Evolutionary conservation across 2,888 invertebrate genomes (phyloP).

Genomic region (Rhagonycha fulva): DNA sequence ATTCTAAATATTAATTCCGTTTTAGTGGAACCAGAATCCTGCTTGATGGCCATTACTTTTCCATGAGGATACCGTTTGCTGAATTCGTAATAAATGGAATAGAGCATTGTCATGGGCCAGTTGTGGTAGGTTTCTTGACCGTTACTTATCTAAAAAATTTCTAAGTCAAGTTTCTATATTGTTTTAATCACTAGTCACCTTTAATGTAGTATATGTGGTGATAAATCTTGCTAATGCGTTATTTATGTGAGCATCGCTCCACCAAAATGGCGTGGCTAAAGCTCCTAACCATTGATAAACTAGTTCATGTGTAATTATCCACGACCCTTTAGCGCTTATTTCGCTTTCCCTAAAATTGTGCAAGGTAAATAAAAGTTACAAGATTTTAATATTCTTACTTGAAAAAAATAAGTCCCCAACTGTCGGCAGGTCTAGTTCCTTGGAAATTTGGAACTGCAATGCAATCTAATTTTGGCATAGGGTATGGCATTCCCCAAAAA

Average conservation of each 20-base stretch:
- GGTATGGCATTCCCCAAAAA: constrained; percentile 69
- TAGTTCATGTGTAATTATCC: constrained; percentile 72
- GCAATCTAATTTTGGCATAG: constrained; percentile 70
- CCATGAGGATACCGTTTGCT: constrained; percentile 80
- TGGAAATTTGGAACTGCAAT: constrained; percentile 74
- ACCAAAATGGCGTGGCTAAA: constrained; percentile 75
- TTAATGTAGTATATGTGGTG: constrained; percentile 72
- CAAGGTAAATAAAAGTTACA: not conserved
- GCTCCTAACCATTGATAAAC: constrained; percentile 82
- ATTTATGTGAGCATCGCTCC: constrained; percentile 76
- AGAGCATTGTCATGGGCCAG: constrained; percentile 79
- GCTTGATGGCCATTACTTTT: constrained; percentile 74
- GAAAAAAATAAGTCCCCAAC: constrained; percentile 79
- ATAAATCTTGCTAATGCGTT: constrained; percentile 78
- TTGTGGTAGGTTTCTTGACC: constrained; percentile 77
- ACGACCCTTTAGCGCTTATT: constrained; percentile 65
- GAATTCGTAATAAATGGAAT: constrained; percentile 79
- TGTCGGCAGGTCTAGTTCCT: constrained; percentile 74
- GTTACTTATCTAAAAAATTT: constrained; percentile 63
- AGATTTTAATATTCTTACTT: constrained; percentile 60
- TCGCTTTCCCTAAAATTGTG: constrained; percentile 71
- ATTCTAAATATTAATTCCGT: constrained; percentile 84
- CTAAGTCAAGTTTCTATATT: not conserved
- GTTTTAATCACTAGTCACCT: constrained; percentile 56
- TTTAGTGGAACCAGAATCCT: constrained; percentile 75